These are phyloP conservation scores for Leptopilina myrica DNA, from an alignment of 2,888 invertebrate species.

Conservation along the genomic window DNA sequence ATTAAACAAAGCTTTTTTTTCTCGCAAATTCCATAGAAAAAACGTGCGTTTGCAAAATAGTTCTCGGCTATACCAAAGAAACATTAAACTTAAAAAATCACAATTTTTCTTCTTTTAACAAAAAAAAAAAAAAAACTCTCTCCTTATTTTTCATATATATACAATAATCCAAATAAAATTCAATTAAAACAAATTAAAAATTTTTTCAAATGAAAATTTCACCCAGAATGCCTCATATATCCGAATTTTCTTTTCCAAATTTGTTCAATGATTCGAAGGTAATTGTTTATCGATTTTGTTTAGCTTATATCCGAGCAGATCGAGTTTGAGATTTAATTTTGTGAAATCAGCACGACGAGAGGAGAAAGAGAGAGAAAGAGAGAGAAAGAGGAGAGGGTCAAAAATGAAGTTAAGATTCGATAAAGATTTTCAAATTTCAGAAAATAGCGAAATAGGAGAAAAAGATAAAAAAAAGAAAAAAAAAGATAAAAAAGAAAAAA, in stretches of 20 bases:
- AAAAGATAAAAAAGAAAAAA: constrained; percentile 1
- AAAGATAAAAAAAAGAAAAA: constrained; percentile 4
- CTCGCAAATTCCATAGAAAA: no score
- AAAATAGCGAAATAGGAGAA: constrained; percentile 27
- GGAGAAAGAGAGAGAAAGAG: no score
- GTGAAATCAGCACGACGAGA: constrained; percentile 9
- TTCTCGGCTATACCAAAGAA: no score
- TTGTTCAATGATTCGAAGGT: constrained; percentile 11
- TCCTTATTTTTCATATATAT: no score
- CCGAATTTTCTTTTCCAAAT: not conserved
- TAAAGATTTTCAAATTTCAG: constrained; percentile 12
- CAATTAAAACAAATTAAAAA: no score
- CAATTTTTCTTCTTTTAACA: no score
- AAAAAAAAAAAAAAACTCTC: no score
- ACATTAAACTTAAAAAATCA: no score
- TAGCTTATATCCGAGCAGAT: constrained; percentile 19
- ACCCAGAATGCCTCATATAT: not conserved
- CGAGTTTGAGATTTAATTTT: constrained; percentile 32
- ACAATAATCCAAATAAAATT: no score
- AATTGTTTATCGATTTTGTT: constrained; percentile 35
- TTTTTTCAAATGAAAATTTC: no score
- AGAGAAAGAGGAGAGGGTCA: not conserved
- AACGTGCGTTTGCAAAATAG: no score
- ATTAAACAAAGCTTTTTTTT: no score
- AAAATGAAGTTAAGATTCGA: constrained; percentile 4